Base-by-base conservation (phyloP, 2,797 vertebrate species). In the Aerospiza tachiro region DNA sequence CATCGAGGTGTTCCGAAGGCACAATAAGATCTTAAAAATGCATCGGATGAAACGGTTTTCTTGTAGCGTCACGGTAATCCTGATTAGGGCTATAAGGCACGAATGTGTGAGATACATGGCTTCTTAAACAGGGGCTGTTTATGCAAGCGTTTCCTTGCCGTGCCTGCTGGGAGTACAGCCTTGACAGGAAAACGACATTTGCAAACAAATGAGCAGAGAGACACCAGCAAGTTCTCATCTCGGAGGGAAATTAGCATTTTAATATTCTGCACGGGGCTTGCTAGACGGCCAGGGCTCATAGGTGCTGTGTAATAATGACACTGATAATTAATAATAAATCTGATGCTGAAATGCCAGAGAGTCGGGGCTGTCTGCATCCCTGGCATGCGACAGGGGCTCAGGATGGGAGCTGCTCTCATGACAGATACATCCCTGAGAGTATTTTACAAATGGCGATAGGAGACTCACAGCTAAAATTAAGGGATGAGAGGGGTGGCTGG, bases 131-230 rank as follows among this genome's bases (percentile, higher is more conserved):
- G 70, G n/a, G 58, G 61, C 86, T 93, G 78, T 90, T 95, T 92
- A 86, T 94, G 90, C 71, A 53, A 82, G 78, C 26, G 0, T 90
- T 95, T 73, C 87, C 66, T 86, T 90, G 71, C 81, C 1, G 2
- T 23, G 86, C 92, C 88, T 94, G 67, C 90, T 87, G 94, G 83
- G 94, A 97, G 82, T 77, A 47, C 28, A 65, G 80, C 86, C 81
- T 84, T 40, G 7, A 59, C 83, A 94, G 86, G 47, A 79, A 92
- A 95, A 95, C 31, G 63, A 42, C 92, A 92, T 95, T 89, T 89
- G 96, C 97, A 96, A 97, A 95, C 97, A 97, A 96, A 97, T 94
- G 95, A 97, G 93, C 93, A 75, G 78, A 84, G 89, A 85, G 71
- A 90, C 88, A 86, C 55, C 63, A 81, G 91, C 84, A 77, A 91